phyloP scores from a whole-genome alignment of 2,888 invertebrate genomes.

The Octonoba sinensis region DNA sequence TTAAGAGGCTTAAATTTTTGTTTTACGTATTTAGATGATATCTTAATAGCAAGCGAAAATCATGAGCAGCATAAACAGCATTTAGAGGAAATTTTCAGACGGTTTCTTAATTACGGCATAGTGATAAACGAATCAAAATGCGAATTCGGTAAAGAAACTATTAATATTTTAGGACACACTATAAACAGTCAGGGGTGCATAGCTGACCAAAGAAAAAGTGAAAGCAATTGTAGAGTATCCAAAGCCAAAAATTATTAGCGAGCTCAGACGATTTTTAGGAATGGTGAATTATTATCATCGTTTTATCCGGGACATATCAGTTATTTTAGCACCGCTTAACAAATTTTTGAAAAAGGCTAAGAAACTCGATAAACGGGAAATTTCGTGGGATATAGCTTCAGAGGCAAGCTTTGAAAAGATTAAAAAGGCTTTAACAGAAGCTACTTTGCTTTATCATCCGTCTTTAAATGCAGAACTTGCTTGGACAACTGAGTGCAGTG shows the following conservation, averaged over 20 bases:
- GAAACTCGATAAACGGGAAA: not conserved
- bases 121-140: not conserved
- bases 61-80: too few species aligned
- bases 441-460: conserved; percentile 1
- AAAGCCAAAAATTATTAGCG: not conserved
- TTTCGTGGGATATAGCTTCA: not conserved
- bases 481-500: not conserved
- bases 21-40: too few species aligned
- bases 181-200: too few species aligned
- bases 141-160: not conserved
- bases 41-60: too few species aligned
- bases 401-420: not conserved
- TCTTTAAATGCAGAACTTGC: not conserved
- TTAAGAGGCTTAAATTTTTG: too few species aligned
- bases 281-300: too few species aligned
- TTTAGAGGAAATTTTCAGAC: too few species aligned
- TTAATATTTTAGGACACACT: too few species aligned
- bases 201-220: not conserved
- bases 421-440: not conserved
- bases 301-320: not conserved
- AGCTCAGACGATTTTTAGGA: not conserved
- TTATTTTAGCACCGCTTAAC: not conserved
- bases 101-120: not conserved
- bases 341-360: not conserved
- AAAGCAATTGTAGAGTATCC: not conserved